Base-by-base conservation (phyloP, 2,113 vertebrate species). In the Trogon surrucura region DNA sequence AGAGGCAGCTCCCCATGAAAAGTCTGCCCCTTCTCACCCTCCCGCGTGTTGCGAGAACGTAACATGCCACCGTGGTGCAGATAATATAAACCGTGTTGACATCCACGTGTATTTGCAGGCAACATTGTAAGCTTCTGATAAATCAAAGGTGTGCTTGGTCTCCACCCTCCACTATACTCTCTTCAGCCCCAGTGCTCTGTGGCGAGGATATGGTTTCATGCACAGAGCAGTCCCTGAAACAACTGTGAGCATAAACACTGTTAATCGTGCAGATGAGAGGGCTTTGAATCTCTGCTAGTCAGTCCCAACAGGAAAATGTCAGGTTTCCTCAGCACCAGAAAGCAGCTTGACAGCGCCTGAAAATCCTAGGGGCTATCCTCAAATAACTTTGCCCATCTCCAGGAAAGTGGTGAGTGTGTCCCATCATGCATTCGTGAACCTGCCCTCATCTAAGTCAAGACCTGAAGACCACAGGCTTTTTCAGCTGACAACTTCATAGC, bases 1-100 rank as follows among this genome's bases (percentile, higher is more conserved):
- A 80, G 85, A 91, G 89, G 89, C 66, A 80, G 25, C 38, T 85
- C 47, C 25, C 25, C 70, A 26, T 32, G 45, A 80, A 80, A 87
- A 66, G 22, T 57, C 73, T 75, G 54, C 58, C 62, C 78, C 58
- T 81, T 92, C 83, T 91, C 89, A 89, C 61, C 48, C 41, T 78
- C 36, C 3, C 0, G 0, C 0, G 0, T 14, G 5, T 27, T 91
- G 84, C 30, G 69, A 71, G 69, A 83, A 84, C 7, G 23, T 48
- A 87, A 82, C 29, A 17, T 11, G 34, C 56, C 72, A 60, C 69
- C 1, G 0, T 22, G 50, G 73, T 41, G 61, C 57, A 69, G 73
- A 60, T 48, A 87, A 81, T 20, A 30, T 62, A 91, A 93, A 81
- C 51, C 54, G 32, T 48, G 67, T 60, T 91, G 88, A 80, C 69